phyloP scores from a whole-genome alignment of 2,888 invertebrate species.

The Idaea biselata region DNA sequence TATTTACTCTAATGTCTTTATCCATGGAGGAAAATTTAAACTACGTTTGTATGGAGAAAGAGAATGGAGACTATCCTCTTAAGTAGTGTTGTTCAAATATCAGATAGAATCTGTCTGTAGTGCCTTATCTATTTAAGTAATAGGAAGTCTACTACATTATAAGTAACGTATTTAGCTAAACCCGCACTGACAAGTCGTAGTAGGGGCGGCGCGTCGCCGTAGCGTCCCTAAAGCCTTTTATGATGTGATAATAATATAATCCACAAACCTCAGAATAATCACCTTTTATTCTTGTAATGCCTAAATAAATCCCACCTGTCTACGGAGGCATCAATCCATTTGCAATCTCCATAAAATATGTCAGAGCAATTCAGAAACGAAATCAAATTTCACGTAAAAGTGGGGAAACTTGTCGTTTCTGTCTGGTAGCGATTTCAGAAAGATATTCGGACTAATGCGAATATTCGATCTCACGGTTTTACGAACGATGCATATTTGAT shows the following conservation, averaged over 20 bases:
- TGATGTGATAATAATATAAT: neutral
- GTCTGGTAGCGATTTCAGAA: conserved; percentile 47
- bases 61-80: too few species aligned
- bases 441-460: conserved; percentile 61
- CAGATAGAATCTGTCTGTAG: too few species aligned
- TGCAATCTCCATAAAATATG: conserved; percentile 24
- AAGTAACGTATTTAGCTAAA: too few species aligned
- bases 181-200: too few species aligned
- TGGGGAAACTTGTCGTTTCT: conserved; percentile 47
- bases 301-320: conserved; percentile 1
- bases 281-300: neutral
- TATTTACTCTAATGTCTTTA: too few species aligned
- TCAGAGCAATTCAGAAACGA: conserved; percentile 35
- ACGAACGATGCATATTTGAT: conserved; percentile 75
- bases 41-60: too few species aligned
- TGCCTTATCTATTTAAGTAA: too few species aligned
- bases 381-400: conserved; percentile 43
- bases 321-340: conserved; percentile 11
- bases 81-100: too few species aligned
- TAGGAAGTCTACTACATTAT: too few species aligned
- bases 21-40: too few species aligned
- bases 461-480: conserved; percentile 73
- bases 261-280: neutral
- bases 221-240: too few species aligned
- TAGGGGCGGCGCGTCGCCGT: too few species aligned